Base-by-base conservation (phyloP, 2,888 invertebrate species). In the Scaptomyza tumidula region DNA sequence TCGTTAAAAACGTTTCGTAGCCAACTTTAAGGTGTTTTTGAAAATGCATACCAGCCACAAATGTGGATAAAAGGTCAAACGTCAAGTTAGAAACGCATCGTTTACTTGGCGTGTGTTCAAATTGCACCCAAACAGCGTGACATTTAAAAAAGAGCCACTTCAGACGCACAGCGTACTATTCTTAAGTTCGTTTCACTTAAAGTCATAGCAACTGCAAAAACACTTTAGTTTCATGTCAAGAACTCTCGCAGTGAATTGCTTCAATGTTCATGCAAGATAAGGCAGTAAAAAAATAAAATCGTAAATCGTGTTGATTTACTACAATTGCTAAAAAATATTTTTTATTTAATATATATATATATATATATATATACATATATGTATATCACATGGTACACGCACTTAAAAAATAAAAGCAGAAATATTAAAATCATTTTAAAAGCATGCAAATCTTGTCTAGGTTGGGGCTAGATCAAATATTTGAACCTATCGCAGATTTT, bases 401-500 rank as follows among this genome's bases (percentile, higher is more conserved):
- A 77, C 68, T 65, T 68, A 54, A 13, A 46, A 24, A 24, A 24
- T 24, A 24, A 24, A 24, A 24, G 24, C 24, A 24, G 53, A 39
- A 31, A 54, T 50, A 66, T 61, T 67, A 24, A 24, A 24, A 24
- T 50, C 31, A 64, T 44, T 24, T 58, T 55, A 48, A 11, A 75
- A 58, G 57, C 64, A 75, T 79, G 80, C 57, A 79, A 75, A 75
- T 70, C 54, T 53, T 33, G 43, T 54, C 62, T 35, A 39, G 59
- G 61, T 56, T 56, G 54, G 37, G 14, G 27, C 27, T 41, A 41
- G 29, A 54, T 27, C 19, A 73, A 62, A 85, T 86, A 87, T 73
- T 46, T 58, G 53, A 61, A 54, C 85, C 85, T 69, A 84, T 84
- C 78, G 69, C 63, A 81, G 63, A 60, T 54, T 70, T 71, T 27